Conservation (phyloP, 2,113 vertebrate genomes). For the Dicentrarchus labrax region DNA sequence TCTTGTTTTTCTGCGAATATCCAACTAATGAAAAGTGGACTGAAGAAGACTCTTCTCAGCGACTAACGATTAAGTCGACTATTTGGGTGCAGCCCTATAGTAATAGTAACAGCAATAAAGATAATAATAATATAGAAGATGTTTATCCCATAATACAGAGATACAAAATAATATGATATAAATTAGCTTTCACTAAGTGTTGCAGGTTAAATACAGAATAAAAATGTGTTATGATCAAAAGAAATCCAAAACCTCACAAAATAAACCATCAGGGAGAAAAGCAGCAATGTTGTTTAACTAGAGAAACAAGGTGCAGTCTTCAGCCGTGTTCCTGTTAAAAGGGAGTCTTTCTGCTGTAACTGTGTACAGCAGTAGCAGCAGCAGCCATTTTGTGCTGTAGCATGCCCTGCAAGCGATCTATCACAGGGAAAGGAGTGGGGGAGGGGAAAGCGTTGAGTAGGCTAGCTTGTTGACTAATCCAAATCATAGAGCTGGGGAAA, state of each 20-base stretch:
- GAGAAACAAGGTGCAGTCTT: background rate
- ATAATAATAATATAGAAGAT: background rate
- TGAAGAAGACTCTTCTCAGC: no score
- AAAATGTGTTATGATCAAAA: background rate
- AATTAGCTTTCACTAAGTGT: constrained; percentile 5
- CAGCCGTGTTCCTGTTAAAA: constrained; percentile 9
- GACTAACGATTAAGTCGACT: no score
- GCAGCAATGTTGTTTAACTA: background rate
- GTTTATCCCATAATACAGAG: background rate
- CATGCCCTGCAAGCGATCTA: constrained; percentile 45
- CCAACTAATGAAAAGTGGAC: no score
- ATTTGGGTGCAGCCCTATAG: no score
- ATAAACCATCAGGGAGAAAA: background rate
- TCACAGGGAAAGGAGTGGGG: constrained; percentile 56
- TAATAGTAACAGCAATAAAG: no score
- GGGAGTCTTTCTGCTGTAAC: constrained; percentile 12
- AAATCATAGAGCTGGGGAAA: constrained; percentile 6
- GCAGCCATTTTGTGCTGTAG: constrained; percentile 73
- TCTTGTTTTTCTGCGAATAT: no score
- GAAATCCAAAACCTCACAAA: background rate
- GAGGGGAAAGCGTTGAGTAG: constrained; percentile 31
- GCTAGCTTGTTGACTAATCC: constrained; percentile 51
- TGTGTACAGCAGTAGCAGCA: constrained; percentile 19
- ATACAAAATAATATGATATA: background rate
- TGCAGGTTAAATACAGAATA: background rate